Conservation (phyloP, 92 coral and sea anemone genomes). For the Ricordea florida region DNA sequence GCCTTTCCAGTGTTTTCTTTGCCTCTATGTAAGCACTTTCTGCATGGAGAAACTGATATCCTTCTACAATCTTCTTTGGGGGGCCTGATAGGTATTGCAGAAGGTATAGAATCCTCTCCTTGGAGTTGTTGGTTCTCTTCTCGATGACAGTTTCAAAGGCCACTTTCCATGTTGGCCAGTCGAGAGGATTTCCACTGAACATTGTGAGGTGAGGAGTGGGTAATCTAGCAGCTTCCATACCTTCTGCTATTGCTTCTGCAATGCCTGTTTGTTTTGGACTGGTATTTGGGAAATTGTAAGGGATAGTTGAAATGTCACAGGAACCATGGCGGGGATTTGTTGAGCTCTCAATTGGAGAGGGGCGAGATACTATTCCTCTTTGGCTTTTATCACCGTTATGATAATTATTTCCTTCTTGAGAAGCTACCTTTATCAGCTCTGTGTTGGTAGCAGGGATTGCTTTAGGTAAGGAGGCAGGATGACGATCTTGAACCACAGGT, state of each 20-base stretch:
- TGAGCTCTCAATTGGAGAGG: too few relatives aligned
- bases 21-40: conserved; percentile 42
- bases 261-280: too few relatives aligned
- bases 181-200: conserved; percentile 48
- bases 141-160: conserved; percentile 58
- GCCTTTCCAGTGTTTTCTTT: conserved; percentile 35
- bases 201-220: conserved; percentile 33
- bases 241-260: conserved; percentile 38
- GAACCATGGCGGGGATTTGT: too few relatives aligned
- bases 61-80: conserved; percentile 54
- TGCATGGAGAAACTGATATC: conserved; percentile 53
- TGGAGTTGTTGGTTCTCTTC: conserved; percentile 19
- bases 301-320: too few relatives aligned
- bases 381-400: too few relatives aligned
- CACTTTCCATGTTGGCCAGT: conserved; percentile 55
- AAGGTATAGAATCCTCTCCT: conserved; percentile 36
- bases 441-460: too few relatives aligned
- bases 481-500: too few relatives aligned
- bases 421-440: too few relatives aligned
- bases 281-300: too few relatives aligned
- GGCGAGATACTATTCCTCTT: too few relatives aligned
- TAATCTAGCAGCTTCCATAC: conserved; percentile 53
- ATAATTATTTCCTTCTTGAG: too few relatives aligned
- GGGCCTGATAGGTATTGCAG: conserved; percentile 42
- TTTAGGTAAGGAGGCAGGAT: too few relatives aligned